Evolutionary conservation across 2,888 invertebrate species (phyloP).

Genomic region (Epinotia bilunana): DNA sequence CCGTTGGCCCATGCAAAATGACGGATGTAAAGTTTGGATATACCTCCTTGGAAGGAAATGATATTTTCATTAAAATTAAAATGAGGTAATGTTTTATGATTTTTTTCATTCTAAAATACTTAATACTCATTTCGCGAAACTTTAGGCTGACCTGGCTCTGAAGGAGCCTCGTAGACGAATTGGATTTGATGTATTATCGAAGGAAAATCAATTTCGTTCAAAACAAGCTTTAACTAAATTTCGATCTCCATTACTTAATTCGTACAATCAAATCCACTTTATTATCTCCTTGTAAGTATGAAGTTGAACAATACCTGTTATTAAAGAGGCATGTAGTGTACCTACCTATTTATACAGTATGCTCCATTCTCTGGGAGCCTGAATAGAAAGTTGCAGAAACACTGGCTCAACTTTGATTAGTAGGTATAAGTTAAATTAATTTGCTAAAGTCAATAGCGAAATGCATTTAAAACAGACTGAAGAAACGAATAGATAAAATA

Average conservation of each 20-base stretch:
- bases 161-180: background rate
- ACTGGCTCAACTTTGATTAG: constrained; percentile 73
- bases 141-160: constrained; percentile 41
- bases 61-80: constrained; percentile 83
- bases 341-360: constrained; percentile 41
- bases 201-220: constrained; percentile 12
- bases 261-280: background rate
- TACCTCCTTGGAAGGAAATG: constrained; percentile 82
- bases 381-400: constrained; percentile 57
- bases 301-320: constrained; percentile 11
- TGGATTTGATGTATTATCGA: constrained; percentile 14
- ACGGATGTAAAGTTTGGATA: constrained; percentile 85
- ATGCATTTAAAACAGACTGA: constrained; percentile 59
- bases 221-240: constrained; percentile 9
- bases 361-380: constrained; percentile 47
- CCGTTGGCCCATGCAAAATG: constrained; percentile 85
- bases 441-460: constrained; percentile 63
- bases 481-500: constrained; percentile 38
- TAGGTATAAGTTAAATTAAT: constrained; percentile 72
- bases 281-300: constrained; percentile 4
- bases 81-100: constrained; percentile 75
- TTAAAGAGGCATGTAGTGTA: constrained; percentile 16
- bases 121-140: constrained; percentile 46
- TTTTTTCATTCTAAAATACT: constrained; percentile 57
- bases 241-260: background rate